Evolutionary conservation across 2,797 vertebrate species (phyloP), one percentile per base, ranked within the genome.

Genomic region (Dicrostonyx torquatus): DNA sequence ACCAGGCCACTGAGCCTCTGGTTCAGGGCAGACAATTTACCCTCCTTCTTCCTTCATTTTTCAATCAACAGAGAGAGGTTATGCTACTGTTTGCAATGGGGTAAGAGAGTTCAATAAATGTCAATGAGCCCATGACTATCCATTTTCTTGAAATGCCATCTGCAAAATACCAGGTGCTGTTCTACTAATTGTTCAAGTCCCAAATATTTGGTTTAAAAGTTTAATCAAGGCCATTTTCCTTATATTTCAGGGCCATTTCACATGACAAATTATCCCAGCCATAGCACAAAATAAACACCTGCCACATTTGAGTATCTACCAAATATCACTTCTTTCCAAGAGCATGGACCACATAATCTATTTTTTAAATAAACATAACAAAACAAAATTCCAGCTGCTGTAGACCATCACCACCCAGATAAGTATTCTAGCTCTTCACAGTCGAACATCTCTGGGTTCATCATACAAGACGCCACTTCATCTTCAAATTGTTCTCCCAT

Each of bases 131-230:
- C 8, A 12, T 22, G 53, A 76, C n/a, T n/a, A 90, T 80, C 90
- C 88, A 93, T 95, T 92, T 89, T 86, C 93, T 94, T 70, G n/a
- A 95, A 95, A 92, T 72, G 43, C 92, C 24, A 9, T 72, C 93
- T 79, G 58, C 40, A 90, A 93, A 92, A 78, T 64, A 79, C 78
- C 91, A 96, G 78, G 73, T 96, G 85, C 76, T 87, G 80, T 55
- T 95, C 70, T 94, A 82, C 48, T 89, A 94, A 95, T 96, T 89
- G 96, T 95, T 97, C 64, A 83, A 77, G 90, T 53, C 17, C 29
- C 66, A 97, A 97, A 97, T 96, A 92, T 95, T 97, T 97, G 92
- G 60, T 85, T 95, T 90, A 72, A 93, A 93, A 95, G 82, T 94
- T 96, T 91, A 96, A 89, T 84, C 37, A 0, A 96, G 88, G 58